phyloP scores from a whole-genome alignment of 2,888 invertebrate species.

The Dusona sp. region DNA sequence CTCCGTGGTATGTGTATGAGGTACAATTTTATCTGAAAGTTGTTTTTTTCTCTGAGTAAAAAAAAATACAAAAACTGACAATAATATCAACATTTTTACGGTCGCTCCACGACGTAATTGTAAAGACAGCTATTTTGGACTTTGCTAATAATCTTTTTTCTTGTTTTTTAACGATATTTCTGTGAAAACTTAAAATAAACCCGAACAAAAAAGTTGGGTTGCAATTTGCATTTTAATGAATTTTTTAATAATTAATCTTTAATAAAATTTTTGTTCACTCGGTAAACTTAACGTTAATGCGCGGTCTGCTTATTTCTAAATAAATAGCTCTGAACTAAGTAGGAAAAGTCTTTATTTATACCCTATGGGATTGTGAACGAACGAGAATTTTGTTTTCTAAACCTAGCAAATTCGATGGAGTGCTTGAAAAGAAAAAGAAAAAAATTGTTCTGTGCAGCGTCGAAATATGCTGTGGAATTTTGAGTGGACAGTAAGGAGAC shows the following conservation, averaged over 20 bases:
- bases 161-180: not conserved
- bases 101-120: not conserved
- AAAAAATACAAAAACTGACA: conserved; percentile 1
- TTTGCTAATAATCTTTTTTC: not conserved
- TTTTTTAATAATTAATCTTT: not conserved
- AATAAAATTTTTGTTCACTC: not conserved
- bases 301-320: not conserved
- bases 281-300: not conserved
- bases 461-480: conserved; percentile 27
- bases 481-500: conserved; percentile 25
- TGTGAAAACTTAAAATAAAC: not conserved
- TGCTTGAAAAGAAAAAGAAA: not conserved
- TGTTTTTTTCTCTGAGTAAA: not conserved
- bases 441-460: not conserved
- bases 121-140: not conserved
- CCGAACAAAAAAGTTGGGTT: not conserved
- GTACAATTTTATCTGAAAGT: conserved; percentile 13
- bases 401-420: not conserved
- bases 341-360: not conserved
- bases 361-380: not conserved
- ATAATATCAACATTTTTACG: conserved; percentile 11
- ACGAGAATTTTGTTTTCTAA: not conserved
- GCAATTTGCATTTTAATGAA: not conserved
- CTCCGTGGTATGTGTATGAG: conserved; percentile 26
- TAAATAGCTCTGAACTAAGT: not conserved